Base-by-base conservation (phyloP, 2,113 vertebrate genomes). In the Synodontis membranacea region DNA sequence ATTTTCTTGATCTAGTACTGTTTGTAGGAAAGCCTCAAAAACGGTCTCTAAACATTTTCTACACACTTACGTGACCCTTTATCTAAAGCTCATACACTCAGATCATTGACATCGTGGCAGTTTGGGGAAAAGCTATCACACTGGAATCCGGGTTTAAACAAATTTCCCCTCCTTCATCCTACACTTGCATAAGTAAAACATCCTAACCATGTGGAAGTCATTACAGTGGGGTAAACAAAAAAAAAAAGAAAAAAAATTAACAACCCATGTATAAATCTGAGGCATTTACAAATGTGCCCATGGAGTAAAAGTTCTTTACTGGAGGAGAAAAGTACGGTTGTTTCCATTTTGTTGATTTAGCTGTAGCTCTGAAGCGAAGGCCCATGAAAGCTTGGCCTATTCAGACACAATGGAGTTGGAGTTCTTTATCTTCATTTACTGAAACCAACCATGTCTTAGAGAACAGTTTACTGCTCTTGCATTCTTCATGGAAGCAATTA, bases 401-500 rank as follows among this genome's bases (percentile, higher is more conserved):
- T 72, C 37, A 56, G 9, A 70, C 64, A 48, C 44, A 21, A 39
- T 31, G 66, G 76, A 44, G 12, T 83, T 82, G 14, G 23, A 25
- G 31, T 62, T 82, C 83, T 89, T 89, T 80, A 70, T 86, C 50
- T 66, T 56, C 46, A 66, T 83, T 44, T 80, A 64, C 21, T 76
- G 83, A 87, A 89, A 56, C 84, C 84, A 83, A 46, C 75, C 86
- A 83, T 70, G 87, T 78, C 79, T 1, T 31, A 60, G 52, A 34
- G 64, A 78, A 81, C 74, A 12, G 64, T 84, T 88, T 86, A 86
- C 74, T 68, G 76, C 84, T 70, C 54, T 66, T 70, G 48, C 82
- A 83, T 85, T 82, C 60, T 82, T 85, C 62, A 88, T 39, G 80
- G 84, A 79, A 37, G 86, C 37, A 88, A 81, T 88, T 80, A 86